Conservation (phyloP, 2,888 invertebrate species). For the Chymomyza procnemis region DNA sequence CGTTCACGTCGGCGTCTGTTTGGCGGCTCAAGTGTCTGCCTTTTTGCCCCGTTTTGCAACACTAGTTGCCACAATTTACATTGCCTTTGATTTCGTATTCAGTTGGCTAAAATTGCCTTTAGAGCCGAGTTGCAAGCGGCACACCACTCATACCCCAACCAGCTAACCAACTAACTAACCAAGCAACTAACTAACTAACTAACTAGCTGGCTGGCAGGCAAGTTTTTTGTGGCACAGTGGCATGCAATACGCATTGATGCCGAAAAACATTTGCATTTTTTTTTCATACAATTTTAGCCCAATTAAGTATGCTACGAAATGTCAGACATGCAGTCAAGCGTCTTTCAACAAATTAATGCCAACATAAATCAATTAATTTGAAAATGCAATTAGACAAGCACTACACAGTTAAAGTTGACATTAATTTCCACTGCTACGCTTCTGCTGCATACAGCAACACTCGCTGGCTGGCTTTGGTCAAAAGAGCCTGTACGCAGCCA, state of each 20-base stretch:
- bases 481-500: not conserved
- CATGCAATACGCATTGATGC: not conserved
- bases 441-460: no score
- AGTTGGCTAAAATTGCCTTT: constrained; percentile 13
- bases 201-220: not conserved
- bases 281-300: constrained; percentile 19
- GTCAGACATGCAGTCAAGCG: constrained; percentile 8
- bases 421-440: not conserved
- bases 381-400: constrained; percentile 55
- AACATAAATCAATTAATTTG: constrained; percentile 68
- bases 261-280: no score
- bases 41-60: not conserved
- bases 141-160: not conserved
- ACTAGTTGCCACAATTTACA: not conserved
- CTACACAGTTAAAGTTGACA: not conserved
- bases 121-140: not conserved
- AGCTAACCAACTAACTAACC: not conserved
- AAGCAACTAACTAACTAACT: not conserved
- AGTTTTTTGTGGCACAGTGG: not conserved
- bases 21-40: not conserved
- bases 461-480: not conserved
- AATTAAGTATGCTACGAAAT: constrained; percentile 31
- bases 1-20: not conserved
- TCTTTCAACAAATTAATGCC: constrained; percentile 27
- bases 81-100: constrained; percentile 61